A percentile compares a stretch with the other conserved stretches of the same genome.
phyloP scores from a whole-genome alignment of 2,797 vertebrate species.

The Hydrocynus forskahlii region DNA sequence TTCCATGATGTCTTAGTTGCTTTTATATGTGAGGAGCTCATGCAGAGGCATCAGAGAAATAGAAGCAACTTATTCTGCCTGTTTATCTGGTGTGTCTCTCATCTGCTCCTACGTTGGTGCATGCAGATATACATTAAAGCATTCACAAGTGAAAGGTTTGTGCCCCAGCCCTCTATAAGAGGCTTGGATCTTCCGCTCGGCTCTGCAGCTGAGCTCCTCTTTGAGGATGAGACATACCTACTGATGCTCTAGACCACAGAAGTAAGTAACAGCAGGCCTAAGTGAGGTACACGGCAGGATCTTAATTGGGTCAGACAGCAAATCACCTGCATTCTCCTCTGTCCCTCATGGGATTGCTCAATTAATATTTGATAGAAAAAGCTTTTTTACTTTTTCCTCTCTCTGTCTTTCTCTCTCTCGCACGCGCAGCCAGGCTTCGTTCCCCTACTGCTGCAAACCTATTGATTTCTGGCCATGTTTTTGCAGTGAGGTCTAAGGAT shows the following conservation, averaged over 20 bases:
- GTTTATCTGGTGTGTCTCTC: background rate
- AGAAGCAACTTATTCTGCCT: background rate
- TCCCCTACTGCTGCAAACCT: constrained; percentile 63
- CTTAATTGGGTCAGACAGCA: constrained; percentile 75
- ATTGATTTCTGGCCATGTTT: constrained; percentile 77
- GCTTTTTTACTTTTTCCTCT: constrained; percentile 51
- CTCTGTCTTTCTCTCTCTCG: constrained; percentile 37
- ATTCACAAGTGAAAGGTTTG: constrained; percentile 8
- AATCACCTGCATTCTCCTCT: constrained; percentile 65
- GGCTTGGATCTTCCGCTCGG: constrained; percentile 50
- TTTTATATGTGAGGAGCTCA: constrained; percentile 16
- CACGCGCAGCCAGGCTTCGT: constrained; percentile 24
- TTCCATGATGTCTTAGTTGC: background rate
- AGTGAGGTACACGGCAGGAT: constrained; percentile 60
- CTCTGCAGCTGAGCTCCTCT: constrained; percentile 56
- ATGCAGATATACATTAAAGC: constrained; percentile 24
- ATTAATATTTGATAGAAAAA: constrained; percentile 79
- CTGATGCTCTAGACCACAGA: constrained; percentile 43
- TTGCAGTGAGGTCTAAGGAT: constrained; percentile 67
- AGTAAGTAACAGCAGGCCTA: constrained; percentile 61
- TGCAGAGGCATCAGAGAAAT: background rate
- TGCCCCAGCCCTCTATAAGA: background rate
- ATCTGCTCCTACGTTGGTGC: background rate
- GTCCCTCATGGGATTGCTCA: constrained; percentile 62
- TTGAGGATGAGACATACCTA: constrained; percentile 42